Evolutionary conservation across 1,140 invertebrate species (phyloP).

Genomic region (Drosophila suzukii): DNA sequence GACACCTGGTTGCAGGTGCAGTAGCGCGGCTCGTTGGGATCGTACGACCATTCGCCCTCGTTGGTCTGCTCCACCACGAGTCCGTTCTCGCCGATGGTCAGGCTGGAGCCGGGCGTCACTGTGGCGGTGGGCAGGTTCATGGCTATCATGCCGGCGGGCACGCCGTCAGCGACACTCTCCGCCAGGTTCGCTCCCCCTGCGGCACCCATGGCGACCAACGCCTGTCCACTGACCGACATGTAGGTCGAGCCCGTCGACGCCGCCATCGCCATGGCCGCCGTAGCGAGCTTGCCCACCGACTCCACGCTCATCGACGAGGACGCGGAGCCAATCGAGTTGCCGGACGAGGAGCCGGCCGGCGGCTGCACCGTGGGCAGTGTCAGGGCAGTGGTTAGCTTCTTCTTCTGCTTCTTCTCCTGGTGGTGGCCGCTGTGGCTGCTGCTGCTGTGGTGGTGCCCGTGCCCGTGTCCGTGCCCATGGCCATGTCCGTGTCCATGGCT

Average conservation of each 20-base stretch:
- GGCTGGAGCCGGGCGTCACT: constrained; percentile 43
- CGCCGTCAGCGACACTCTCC: constrained; percentile 3
- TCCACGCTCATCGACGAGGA: constrained; percentile 68
- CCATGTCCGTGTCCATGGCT: constrained; percentile 29
- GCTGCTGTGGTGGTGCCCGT: constrained; percentile 15
- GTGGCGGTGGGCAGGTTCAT: constrained; percentile 15
- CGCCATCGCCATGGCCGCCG: constrained; percentile 9
- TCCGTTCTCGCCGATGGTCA: constrained; percentile 70
- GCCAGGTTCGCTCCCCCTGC: background rate
- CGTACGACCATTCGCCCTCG: constrained; percentile 92
- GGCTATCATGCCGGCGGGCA: constrained; percentile 5
- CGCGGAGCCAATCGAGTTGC: constrained; percentile 58
- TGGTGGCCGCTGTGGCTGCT: constrained; percentile 41
- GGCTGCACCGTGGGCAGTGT: constrained; percentile 40
- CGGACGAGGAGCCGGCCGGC: constrained; percentile 42
- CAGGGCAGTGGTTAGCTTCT: constrained; percentile 59
- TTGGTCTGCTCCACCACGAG: constrained; percentile 85
- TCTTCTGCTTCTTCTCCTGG: constrained; percentile 77
- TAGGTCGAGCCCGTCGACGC: constrained; percentile 1
- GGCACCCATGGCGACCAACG: constrained; percentile 13
- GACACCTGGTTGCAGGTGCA: constrained; percentile 99
- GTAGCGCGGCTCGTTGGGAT: constrained; percentile 97
- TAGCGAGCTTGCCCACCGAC: constrained; percentile 61
- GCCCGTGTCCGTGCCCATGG: constrained; percentile 25
- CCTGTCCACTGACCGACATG: constrained; percentile 6